Percentiles rank a stretch among this genome's conserved stretches.
phyloP scores from a whole-genome alignment of 2,888 invertebrate species.

The Conus canariensis region DNA sequence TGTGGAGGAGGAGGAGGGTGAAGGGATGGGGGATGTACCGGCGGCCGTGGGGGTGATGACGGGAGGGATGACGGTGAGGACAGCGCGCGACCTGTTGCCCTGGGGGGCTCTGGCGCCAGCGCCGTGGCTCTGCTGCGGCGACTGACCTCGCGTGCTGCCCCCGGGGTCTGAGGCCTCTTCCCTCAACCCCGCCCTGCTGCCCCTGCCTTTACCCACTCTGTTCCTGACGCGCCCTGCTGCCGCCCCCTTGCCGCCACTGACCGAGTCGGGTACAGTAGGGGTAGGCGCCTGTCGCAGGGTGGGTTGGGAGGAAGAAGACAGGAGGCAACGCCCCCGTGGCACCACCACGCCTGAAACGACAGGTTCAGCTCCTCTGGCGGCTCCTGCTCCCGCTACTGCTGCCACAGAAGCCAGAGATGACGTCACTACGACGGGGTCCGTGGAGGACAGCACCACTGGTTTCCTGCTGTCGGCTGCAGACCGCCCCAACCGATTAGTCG shows the following conservation, averaged over 20 bases:
- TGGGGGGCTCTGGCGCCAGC: background rate
- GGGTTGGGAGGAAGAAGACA: slow-evolving; percentile 38
- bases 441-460: background rate
- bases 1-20: slow-evolving; percentile 7
- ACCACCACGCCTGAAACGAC: background rate
- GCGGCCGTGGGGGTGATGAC: background rate
- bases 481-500: background rate
- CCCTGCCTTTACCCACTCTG: background rate
- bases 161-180: background rate
- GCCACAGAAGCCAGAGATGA: background rate
- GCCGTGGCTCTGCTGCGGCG: background rate
- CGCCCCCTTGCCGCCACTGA: background rate
- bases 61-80: background rate
- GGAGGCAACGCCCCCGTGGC: slow-evolving; percentile 23
- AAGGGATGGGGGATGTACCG: background rate
- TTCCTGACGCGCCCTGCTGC: background rate
- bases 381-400: background rate
- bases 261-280: background rate
- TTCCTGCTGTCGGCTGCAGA: no score
- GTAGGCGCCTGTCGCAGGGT: background rate
- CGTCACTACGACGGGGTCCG: background rate
- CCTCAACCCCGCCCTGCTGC: background rate
- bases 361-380: no score
- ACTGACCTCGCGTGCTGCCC: background rate
- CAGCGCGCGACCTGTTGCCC: background rate